Percentiles rank a stretch among this genome's conserved stretches.
phyloP scores from a whole-genome alignment of 2,797 vertebrate species.

The Sebastes reedi region DNA sequence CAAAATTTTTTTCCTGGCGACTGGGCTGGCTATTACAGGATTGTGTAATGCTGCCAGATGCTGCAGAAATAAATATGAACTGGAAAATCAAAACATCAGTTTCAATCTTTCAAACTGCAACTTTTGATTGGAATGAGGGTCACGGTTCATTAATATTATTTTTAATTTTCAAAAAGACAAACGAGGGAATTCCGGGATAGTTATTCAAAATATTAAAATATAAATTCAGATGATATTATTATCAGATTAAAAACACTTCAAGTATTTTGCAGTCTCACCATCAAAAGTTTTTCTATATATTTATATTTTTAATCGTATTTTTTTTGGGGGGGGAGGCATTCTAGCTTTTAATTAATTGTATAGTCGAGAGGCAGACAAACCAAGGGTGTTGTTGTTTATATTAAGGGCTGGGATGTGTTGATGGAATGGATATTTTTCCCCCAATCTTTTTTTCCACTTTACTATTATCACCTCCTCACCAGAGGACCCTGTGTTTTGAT shows the following conservation, averaged over 20 bases:
- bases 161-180: background rate
- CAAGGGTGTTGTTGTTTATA: background rate
- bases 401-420: background rate
- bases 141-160: background rate
- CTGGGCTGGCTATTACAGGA: background rate
- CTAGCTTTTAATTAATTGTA: background rate
- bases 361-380: background rate
- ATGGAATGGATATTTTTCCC: background rate
- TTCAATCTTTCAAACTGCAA: background rate
- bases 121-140: background rate
- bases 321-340: background rate
- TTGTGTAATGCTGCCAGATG: background rate
- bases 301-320: background rate
- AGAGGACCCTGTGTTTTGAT: background rate
- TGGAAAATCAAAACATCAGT: background rate
- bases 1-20: no score
- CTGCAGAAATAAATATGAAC: background rate
- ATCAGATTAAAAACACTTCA: background rate
- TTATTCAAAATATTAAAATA: background rate
- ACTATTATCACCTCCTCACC: conserved; percentile 6
- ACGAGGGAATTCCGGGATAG: background rate
- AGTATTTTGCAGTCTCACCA: background rate
- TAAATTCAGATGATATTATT: background rate
- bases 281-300: background rate
- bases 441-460: background rate